Evolutionary conservation across 2,797 vertebrate species (phyloP), one percentile per base, ranked within the genome.

Genomic region (Muscicapa striata): DNA sequence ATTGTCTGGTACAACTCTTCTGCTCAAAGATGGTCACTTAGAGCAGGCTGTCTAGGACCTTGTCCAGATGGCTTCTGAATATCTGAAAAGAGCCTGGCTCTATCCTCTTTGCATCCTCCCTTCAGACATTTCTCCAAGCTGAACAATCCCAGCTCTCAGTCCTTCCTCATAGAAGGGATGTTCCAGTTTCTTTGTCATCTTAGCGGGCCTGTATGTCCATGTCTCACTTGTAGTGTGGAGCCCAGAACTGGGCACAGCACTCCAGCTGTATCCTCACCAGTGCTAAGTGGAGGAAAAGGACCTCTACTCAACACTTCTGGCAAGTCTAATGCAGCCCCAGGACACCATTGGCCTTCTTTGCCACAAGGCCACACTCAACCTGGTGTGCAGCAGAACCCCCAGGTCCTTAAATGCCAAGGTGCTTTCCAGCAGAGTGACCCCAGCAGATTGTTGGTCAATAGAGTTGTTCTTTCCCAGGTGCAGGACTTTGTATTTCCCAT

Each of bases 271-370:
- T 27, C 24, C 77, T 92, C 22, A 48, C n/a, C 34, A 66, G 18
- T 12, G 22, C 22, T 17, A 18, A 59, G 40, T 17, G 61, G 15
- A 46, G 58, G 15, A 46, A 48, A 32, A 52, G 4, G 2, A 29
- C 13, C 30, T 59, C 15, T 48, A 1, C 22, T 66, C 9, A 66
- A 34, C 30, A 11, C 22, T 66, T 41, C 21, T 29, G 41, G 17
- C 41, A 41, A 15, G 26, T n/a, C 30, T 40, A 24, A 32, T 34
- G 34, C 43, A 68, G 32, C 46, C 46, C 26, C 67, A 29, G 46
- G 58, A 24, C 58, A 24, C 15, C 13, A 5, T 0, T 61, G 13
- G 41, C 24, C 2, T 1, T 5, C 26, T 73, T 51, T 40, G 11
- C n/a, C 45, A 10, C 45, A 27, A 34, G 21, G 19, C 10, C 38